Base-by-base conservation (phyloP, 2,113 vertebrate genomes). In the Melanerpes formicivorus region DNA sequence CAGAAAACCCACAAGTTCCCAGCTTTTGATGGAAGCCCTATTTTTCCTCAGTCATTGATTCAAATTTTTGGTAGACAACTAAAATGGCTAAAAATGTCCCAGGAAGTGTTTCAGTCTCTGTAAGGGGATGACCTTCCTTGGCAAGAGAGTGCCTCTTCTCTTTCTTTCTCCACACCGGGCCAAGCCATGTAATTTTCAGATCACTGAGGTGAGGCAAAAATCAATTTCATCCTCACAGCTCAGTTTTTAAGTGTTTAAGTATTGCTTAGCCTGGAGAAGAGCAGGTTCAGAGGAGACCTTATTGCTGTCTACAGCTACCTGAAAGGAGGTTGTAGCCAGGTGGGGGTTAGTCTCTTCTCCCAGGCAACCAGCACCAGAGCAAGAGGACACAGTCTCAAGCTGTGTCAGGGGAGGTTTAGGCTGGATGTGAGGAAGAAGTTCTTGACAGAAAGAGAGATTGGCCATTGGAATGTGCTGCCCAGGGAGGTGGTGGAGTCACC, bases 31-130 rank as follows among this genome's bases (percentile, higher is more conserved):
- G 3, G 9, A 50, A 77, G 5, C 4, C 16, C 0, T 27, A 6
- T 19, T 63, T 62, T 58, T 15, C 42, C 21, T 4, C 7, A 66
- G 7, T 4, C 2, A 10, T 6, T 14, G 17, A 55, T 79, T 14
- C 58, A 42, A 73, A 30, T 9, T 21, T 52, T 70, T 23, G 69
- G 17, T 22, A 11, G 10, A 27, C 10, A 50, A 44, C 12, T 2
- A 3, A 73, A 85, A 48, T 29, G 14, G 3, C 5, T 55, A 19
- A 55, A 82, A 80, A 27, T 5, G 2, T 21, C 21, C 21, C 2
- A 18, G 10, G 14, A 62, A 48, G 0, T 8, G 11, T 42, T 80
- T 88, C 0, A 3, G 48, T 16, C 22, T 14, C 5, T 60, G 18
- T 23, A 54, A 80, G 48, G 3, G 0, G 8, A 30, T 2, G 2